These are phyloP conservation scores for Eupithecia abbreviata DNA, from an alignment of 2,888 invertebrate genomes.

Conservation along the genomic window DNA sequence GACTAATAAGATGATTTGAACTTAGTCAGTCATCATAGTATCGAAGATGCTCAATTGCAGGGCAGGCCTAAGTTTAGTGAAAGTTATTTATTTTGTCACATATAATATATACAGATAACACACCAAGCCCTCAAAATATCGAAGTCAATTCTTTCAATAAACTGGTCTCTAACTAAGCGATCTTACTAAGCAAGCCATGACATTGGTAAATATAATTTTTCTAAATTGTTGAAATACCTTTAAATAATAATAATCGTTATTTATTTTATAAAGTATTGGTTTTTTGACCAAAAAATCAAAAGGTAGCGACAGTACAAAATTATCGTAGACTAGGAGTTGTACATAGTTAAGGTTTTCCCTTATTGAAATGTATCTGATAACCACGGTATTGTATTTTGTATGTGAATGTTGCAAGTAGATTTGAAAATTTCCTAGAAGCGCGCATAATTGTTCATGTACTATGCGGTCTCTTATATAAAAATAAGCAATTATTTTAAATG, in stretches of 20 bases:
- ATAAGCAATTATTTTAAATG: neutral
- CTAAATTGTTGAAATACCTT: neutral
- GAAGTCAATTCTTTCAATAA: neutral
- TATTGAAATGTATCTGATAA: neutral
- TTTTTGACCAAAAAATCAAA: conserved; percentile 30
- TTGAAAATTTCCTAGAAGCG: neutral
- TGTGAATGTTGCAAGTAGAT: conserved; percentile 25
- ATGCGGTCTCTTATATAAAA: neutral
- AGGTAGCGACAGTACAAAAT: conserved; percentile 30
- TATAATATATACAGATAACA: neutral
- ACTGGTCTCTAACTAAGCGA: neutral
- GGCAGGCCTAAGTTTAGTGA: neutral
- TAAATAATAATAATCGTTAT: neutral
- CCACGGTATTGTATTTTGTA: conserved; percentile 24
- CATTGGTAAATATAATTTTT: neutral
- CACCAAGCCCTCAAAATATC: neutral
- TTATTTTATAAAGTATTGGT: conserved; percentile 17
- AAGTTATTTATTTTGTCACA: neutral
- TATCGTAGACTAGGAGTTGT: conserved; percentile 18
- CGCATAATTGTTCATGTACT: neutral
- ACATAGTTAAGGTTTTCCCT: neutral
- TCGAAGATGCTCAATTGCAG: neutral
- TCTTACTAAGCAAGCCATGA: neutral
- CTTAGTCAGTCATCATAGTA: neutral
- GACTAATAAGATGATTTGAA: neutral